These are phyloP conservation scores for Xenopus borealis DNA, from an alignment of 2,113 vertebrate genomes.

Conservation along the genomic window DNA sequence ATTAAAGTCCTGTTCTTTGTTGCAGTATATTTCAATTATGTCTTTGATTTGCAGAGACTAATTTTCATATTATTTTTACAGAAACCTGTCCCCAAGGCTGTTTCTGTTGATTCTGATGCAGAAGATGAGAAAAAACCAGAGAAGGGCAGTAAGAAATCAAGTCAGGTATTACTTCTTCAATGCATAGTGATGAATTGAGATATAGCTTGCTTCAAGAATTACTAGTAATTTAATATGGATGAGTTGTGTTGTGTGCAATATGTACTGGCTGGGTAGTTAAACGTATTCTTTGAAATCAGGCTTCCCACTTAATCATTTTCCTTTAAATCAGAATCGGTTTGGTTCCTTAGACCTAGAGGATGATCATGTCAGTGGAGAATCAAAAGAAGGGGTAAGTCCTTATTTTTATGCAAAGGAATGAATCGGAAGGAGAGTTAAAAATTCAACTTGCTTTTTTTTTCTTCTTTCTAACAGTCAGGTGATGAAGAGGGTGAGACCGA, in stretches of 20 bases:
- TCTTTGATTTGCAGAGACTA: too few relatives aligned
- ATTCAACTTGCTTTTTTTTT: background rate
- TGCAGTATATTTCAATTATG: too few relatives aligned
- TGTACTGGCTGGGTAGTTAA: too few relatives aligned
- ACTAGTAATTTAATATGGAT: too few relatives aligned
- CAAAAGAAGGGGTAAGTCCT: background rate
- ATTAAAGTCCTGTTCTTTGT: too few relatives aligned
- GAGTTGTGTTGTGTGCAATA: too few relatives aligned
- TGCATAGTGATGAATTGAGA: too few relatives aligned
- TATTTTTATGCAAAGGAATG: background rate
- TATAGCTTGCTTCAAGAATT: too few relatives aligned
- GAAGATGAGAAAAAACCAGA: slow-evolving; percentile 46
- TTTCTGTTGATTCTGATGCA: slow-evolving; percentile 35
- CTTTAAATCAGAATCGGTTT: slow-evolving; percentile 39
- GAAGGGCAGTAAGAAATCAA: slow-evolving; percentile 46
- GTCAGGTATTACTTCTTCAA: slow-evolving; percentile 41
- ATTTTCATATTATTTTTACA: background rate
- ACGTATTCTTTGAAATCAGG: too few relatives aligned
- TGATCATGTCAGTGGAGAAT: background rate
- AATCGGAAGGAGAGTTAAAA: background rate
- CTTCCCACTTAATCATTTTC: too few relatives aligned
- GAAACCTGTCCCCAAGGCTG: background rate
- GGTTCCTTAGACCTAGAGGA: background rate
- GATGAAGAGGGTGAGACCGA: slow-evolving; percentile 45
- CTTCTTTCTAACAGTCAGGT: background rate